These are phyloP conservation scores for Thamnophis sirtalis DNA, from an alignment of 2,113 vertebrate species.

Conservation along the genomic window DNA sequence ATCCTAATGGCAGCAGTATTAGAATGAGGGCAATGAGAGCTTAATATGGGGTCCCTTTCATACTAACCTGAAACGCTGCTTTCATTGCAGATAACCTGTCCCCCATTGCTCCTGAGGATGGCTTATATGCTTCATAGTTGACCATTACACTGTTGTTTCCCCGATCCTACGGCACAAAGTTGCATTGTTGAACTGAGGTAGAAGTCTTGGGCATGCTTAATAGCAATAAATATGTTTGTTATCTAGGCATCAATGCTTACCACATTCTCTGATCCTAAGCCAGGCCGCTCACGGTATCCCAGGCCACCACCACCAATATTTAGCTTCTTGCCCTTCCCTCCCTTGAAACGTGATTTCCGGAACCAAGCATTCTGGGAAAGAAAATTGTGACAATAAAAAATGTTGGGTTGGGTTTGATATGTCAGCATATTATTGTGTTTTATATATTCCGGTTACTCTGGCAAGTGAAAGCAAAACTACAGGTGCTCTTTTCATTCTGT, in stretches of 20 bases:
- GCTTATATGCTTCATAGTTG: conserved; percentile 90
- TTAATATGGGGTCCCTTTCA: background rate
- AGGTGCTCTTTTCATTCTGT: background rate
- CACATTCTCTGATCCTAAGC: conserved; percentile 88
- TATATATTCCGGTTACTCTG: background rate
- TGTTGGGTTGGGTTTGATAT: background rate
- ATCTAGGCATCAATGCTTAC: conserved; percentile 69
- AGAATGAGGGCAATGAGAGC: background rate
- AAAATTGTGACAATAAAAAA: background rate
- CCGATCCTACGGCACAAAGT: conserved; percentile 69
- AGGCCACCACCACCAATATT: conserved; percentile 96
- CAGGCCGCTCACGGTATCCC: conserved; percentile 92
- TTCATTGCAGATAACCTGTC: conserved; percentile 97
- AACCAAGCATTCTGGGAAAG: conserved; percentile 90
- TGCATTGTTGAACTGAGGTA: background rate
- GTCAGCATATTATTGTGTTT: background rate
- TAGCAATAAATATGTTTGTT: background rate
- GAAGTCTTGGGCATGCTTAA: background rate
- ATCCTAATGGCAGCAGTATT: background rate
- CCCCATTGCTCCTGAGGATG: conserved; percentile 90
- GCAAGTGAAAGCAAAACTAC: background rate
- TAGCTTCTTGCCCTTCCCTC: conserved; percentile 91
- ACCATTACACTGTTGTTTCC: conserved; percentile 77
- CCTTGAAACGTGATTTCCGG: conserved; percentile 95
- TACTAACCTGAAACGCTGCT: conserved; percentile 91